Evolutionary conservation across 2,797 vertebrate genomes (phyloP).

Genomic region (Tragelaphus eurycerus): DNA sequence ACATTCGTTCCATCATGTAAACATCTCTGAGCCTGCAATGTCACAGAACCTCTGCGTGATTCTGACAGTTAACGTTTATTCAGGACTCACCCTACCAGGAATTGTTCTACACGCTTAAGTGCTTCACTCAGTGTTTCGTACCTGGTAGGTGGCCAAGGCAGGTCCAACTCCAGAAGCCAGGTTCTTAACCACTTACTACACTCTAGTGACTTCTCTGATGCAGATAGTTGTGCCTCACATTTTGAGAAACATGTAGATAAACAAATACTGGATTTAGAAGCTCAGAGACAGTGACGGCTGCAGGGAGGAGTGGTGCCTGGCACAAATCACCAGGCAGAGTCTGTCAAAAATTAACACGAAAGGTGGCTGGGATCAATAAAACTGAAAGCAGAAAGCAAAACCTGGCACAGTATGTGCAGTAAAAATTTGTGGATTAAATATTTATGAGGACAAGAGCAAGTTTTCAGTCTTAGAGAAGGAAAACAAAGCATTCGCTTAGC

Average conservation of each 20-base stretch:
- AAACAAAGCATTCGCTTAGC: not conserved
- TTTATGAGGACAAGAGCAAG: not conserved
- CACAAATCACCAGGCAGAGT: not conserved
- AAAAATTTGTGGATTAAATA: slow-evolving; percentile 20
- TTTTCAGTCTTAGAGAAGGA: not conserved
- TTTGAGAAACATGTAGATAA: not conserved
- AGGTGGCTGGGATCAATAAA: not conserved
- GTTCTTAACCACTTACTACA: not conserved
- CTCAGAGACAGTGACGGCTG: not conserved
- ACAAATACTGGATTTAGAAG: not conserved
- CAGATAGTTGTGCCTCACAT: not conserved
- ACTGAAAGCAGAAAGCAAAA: not conserved
- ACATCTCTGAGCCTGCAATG: not conserved
- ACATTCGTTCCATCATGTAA: not conserved
- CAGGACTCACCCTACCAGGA: not conserved
- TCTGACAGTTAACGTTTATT: not conserved
- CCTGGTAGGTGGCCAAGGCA: not conserved
- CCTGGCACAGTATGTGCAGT: not conserved
- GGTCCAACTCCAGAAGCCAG: not conserved
- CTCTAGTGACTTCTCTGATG: not conserved
- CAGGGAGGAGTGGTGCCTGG: not conserved
- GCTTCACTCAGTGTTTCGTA: not conserved
- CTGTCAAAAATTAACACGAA: not conserved
- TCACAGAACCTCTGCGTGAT: not conserved
- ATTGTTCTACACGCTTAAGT: not conserved